Conservation (phyloP, 2,113 vertebrate species). For the Morone saxatilis region DNA sequence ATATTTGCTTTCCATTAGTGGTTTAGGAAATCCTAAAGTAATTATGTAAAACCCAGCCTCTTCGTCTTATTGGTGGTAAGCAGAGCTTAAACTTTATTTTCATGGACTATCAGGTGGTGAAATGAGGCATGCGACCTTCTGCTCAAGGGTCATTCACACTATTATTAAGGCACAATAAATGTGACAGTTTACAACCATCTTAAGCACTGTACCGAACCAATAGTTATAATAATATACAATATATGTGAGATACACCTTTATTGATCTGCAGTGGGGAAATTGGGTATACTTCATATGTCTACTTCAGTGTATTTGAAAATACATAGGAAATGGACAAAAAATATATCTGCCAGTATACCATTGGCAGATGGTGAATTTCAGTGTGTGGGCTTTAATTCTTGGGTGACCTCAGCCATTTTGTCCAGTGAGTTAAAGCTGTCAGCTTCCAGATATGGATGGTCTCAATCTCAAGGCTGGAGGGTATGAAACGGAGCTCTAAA, state of each 20-base stretch:
- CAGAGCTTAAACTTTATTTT: constrained; percentile 8
- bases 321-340: too few species aligned
- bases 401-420: constrained; percentile 1
- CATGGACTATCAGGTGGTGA: constrained; percentile 42
- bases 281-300: background rate
- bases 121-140: constrained; percentile 42
- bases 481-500: constrained; percentile 17
- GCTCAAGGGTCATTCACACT: constrained; percentile 16
- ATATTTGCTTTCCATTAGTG: constrained; percentile 2
- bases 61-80: background rate
- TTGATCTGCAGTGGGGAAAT: too few species aligned
- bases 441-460: constrained; percentile 30
- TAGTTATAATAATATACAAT: too few species aligned
- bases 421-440: constrained; percentile 22
- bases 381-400: constrained; percentile 34
- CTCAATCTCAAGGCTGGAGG: constrained; percentile 25
- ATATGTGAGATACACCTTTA: too few species aligned
- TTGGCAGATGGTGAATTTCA: constrained; percentile 13
- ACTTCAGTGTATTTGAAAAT: background rate
- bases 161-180: constrained; percentile 37
- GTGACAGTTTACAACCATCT: constrained; percentile 1
- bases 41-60: constrained; percentile 23
- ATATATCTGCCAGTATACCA: too few species aligned
- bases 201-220: background rate
- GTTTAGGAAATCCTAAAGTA: constrained; percentile 13